Percentiles rank a stretch among this genome's conserved stretches.
phyloP scores from a whole-genome alignment of 2,888 invertebrate species.

The Gandaritis pyraliata region DNA sequence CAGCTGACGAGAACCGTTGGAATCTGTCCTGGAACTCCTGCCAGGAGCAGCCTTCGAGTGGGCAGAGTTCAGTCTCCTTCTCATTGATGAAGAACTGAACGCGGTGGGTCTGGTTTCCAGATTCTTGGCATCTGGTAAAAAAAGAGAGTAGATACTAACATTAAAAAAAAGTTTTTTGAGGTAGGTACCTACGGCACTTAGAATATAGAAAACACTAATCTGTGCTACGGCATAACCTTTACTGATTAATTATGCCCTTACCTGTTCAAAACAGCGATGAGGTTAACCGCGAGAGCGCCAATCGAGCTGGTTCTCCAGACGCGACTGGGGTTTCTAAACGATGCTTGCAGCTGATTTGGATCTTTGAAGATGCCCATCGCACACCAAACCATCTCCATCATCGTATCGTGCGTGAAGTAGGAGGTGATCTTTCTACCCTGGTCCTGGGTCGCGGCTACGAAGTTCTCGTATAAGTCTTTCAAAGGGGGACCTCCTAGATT shows the following conservation, averaged over 20 bases:
- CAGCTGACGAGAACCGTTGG: conserved; percentile 51
- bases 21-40: conserved; percentile 62
- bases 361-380: conserved; percentile 88
- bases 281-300: conserved; percentile 88
- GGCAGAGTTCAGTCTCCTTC: conserved; percentile 61
- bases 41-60: conserved; percentile 68
- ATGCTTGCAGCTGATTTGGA: conserved; percentile 77
- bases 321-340: conserved; percentile 81
- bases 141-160: too few species aligned
- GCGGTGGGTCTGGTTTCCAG: conserved; percentile 46
- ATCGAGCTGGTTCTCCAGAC: conserved; percentile 88
- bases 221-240: too few species aligned
- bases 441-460: conserved; percentile 61
- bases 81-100: conserved; percentile 72
- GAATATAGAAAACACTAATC: too few species aligned
- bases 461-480: conserved; percentile 86
- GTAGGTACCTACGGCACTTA: too few species aligned
- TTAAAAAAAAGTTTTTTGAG: too few species aligned
- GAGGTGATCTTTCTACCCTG: conserved; percentile 81
- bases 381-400: conserved; percentile 85
- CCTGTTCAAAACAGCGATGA: conserved; percentile 90
- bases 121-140: conserved; percentile 59
- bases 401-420: conserved; percentile 88
- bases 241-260: too few species aligned
- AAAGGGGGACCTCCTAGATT: conserved; percentile 87